phyloP scores from a whole-genome alignment of 2,888 invertebrate species.

The Drosophila nr. medialis region DNA sequence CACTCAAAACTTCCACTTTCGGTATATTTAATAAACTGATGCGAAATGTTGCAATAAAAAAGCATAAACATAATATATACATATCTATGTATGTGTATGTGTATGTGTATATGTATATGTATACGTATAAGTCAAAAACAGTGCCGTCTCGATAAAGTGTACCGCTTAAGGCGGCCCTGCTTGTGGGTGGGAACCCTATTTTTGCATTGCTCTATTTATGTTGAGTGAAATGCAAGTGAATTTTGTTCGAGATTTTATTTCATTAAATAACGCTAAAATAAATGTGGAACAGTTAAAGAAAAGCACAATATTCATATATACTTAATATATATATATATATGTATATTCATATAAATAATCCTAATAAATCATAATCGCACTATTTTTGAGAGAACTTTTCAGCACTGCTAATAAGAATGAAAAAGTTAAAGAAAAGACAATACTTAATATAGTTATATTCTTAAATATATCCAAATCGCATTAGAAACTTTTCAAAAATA shows the following conservation, averaged over 20 bases:
- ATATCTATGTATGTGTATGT: constrained; percentile 2
- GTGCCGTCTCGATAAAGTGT: constrained; percentile 34
- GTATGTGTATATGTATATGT: background rate
- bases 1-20: constrained; percentile 42
- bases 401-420: background rate
- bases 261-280: constrained; percentile 65
- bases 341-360: background rate
- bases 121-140: constrained; percentile 1
- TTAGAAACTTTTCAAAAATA: background rate
- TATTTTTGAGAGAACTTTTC: background rate
- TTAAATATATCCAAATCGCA: background rate
- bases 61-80: constrained; percentile 45
- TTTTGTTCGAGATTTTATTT: constrained; percentile 64
- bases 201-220: constrained; percentile 36
- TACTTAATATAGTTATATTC: background rate
- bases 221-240: constrained; percentile 47
- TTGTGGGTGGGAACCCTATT: background rate
- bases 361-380: background rate
- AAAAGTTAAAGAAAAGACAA: background rate
- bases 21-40: constrained; percentile 62
- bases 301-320: background rate
- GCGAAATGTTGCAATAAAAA: constrained; percentile 40
- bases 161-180: constrained; percentile 2
- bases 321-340: background rate
- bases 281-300: constrained; percentile 6